Conservation (phyloP, 2,888 invertebrate genomes). For the Diaphora mendica region DNA sequence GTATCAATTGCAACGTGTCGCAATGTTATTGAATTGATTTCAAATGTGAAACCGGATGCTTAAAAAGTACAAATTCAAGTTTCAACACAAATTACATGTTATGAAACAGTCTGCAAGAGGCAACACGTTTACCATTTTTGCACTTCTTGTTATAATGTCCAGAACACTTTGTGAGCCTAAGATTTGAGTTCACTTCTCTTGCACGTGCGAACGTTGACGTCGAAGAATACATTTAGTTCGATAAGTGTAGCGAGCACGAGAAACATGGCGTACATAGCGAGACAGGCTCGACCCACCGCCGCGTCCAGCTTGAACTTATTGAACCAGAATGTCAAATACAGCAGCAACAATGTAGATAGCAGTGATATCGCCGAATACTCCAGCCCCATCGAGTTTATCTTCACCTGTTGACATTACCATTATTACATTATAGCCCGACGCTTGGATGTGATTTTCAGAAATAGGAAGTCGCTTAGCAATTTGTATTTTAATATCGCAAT, state of each 20-base stretch:
- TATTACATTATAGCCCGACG: constrained; percentile 34
- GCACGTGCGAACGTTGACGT: constrained; percentile 95
- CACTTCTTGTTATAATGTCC: constrained; percentile 56
- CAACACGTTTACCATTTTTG: constrained; percentile 55
- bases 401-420: constrained; percentile 83
- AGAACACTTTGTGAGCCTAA: constrained; percentile 60
- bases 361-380: constrained; percentile 96
- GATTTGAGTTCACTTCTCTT: constrained; percentile 83
- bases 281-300: constrained; percentile 93
- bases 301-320: constrained; percentile 95
- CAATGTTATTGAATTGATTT: constrained; percentile 32
- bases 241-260: constrained; percentile 95
- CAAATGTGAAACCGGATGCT: constrained; percentile 47
- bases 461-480: constrained; percentile 42
- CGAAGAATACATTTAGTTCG: constrained; percentile 97
- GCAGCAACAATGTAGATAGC: constrained; percentile 93
- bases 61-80: constrained; percentile 52
- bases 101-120: constrained; percentile 54
- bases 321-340: constrained; percentile 93
- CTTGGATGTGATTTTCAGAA: neutral
- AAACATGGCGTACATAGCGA: constrained; percentile 95
- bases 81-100: constrained; percentile 47
- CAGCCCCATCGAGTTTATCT: constrained; percentile 95
- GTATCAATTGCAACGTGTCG: constrained; percentile 24
- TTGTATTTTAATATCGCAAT: constrained; percentile 36